These are phyloP conservation scores for Acronicta leporina DNA, from an alignment of 2,888 invertebrate genomes.

Conservation along the genomic window DNA sequence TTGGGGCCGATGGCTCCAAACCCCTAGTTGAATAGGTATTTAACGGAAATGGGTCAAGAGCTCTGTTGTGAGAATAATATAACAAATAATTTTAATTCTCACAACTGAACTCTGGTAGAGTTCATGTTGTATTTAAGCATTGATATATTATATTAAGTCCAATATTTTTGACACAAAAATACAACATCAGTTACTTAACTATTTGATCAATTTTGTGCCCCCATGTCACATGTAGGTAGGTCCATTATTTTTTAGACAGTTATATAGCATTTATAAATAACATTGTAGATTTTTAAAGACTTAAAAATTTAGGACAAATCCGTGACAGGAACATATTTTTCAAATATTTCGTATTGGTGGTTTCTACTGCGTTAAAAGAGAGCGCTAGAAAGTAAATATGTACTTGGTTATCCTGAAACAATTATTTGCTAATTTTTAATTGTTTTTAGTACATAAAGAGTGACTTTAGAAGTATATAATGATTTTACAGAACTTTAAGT, in stretches of 20 bases:
- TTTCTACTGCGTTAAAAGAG: conserved; percentile 46
- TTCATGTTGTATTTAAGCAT: conserved; percentile 27
- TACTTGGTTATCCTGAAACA: too few species aligned
- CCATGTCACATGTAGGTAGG: conserved; percentile 57
- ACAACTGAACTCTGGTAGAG: conserved; percentile 14
- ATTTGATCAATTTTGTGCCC: conserved; percentile 78
- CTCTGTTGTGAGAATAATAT: too few species aligned
- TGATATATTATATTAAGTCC: conserved; percentile 11
- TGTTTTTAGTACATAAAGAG: too few species aligned
- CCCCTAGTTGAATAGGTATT: too few species aligned
- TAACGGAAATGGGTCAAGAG: neutral
- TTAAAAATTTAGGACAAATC: conserved; percentile 77
- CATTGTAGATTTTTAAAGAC: conserved; percentile 58
- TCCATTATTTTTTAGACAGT: conserved; percentile 37
- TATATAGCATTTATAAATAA: conserved; percentile 47
- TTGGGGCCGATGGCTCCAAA: neutral
- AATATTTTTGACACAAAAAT: conserved; percentile 66
- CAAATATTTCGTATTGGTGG: conserved; percentile 54
- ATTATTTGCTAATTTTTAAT: too few species aligned
- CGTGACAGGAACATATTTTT: conserved; percentile 78
- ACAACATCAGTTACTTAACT: conserved; percentile 51
- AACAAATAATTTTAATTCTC: too few species aligned
- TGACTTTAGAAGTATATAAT: too few species aligned
- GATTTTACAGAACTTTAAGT: too few species aligned
- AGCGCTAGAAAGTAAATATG: too few species aligned